Conservation (phyloP, 2,888 invertebrate species). For the Nomada flava region DNA sequence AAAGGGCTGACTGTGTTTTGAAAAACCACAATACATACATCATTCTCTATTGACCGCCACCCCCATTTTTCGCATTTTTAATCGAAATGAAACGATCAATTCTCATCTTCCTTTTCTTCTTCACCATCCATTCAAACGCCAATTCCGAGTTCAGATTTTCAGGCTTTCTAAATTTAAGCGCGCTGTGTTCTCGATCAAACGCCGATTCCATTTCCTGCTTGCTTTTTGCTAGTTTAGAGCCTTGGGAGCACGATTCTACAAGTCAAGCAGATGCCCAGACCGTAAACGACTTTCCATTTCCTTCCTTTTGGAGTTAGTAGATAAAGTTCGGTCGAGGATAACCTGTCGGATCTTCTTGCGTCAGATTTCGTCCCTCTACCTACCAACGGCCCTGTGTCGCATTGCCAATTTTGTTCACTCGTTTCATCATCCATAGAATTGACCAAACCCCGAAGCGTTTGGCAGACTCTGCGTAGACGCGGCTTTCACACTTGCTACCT, state of each 20-base stretch:
- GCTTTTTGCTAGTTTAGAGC: slow-evolving; percentile 14
- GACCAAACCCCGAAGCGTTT: not conserved
- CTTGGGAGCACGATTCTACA: slow-evolving; percentile 27
- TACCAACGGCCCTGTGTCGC: slow-evolving; percentile 13
- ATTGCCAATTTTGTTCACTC: slow-evolving; percentile 43
- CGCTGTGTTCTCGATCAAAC: too few species aligned
- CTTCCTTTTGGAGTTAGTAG: slow-evolving; percentile 3
- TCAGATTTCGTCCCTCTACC: slow-evolving; percentile 41
- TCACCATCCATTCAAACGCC: too few species aligned
- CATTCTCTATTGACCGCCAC: not conserved
- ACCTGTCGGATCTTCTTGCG: slow-evolving; percentile 41
- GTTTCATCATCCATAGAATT: slow-evolving; percentile 52
- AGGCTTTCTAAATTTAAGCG: too few species aligned
- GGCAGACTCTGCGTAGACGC: not conserved
- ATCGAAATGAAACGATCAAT: not conserved
- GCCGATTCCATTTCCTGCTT: slow-evolving; percentile 32
- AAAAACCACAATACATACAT: not conserved
- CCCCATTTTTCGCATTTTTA: not conserved
- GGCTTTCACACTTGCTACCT: not conserved
- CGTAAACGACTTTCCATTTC: slow-evolving; percentile 10
- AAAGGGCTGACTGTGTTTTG: slow-evolving; percentile 5
- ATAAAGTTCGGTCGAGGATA: slow-evolving; percentile 29
- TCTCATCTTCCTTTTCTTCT: too few species aligned
- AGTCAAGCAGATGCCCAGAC: not conserved
- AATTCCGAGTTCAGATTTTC: too few species aligned